Base-by-base conservation (phyloP, 1,140 invertebrate genomes). In the Drosophila subpulchrella region DNA sequence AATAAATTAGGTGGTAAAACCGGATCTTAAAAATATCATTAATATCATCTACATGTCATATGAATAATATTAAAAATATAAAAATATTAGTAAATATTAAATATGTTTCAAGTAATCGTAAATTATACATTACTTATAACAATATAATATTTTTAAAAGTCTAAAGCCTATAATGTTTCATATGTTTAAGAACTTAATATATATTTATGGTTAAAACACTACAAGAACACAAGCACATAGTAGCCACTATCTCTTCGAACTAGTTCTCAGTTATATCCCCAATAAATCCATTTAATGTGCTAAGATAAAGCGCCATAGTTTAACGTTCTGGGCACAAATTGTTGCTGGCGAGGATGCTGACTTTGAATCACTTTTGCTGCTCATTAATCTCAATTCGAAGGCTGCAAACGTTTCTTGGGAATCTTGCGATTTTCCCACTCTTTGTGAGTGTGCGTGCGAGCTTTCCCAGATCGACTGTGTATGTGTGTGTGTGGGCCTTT, bases 321-420 rank as follows among this genome's bases (percentile, higher is more conserved):
- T 60, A 63, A 42, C 55, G 59, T 63, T 59, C 60, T 63, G 24
- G 17, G 27, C 59, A 39, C 59, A 71, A 71, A 58, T 71, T 47
- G 54, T 58, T 71, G 42, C 66, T 30, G 51, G 42, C 67, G 36
- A 70, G 13, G 34, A 72, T 47, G 67, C 67, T 39, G 41, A 39
- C 67, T 60, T 73, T 72, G 48, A 61, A 73, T 75, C 54, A 59
- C 51, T 75, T 76, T 67, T 67, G 48, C 62, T 58, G 79, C 67
- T 67, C 79, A 88, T 88, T 88, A 80, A 88, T 88, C 83, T 88
- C 73, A 76, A 67, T 76, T 76, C 73, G 61, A 76, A 76, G 55
- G 72, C 71, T 67, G 54, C 41, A 51, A 65, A 65, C 59, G 71
- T 75, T 75, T 56, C 84, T 89, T 67, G 71, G 72, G 62, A 89